These are phyloP conservation scores for Gadopsis bispinosus DNA, from an alignment of 2,797 vertebrate species.

Conservation along the genomic window DNA sequence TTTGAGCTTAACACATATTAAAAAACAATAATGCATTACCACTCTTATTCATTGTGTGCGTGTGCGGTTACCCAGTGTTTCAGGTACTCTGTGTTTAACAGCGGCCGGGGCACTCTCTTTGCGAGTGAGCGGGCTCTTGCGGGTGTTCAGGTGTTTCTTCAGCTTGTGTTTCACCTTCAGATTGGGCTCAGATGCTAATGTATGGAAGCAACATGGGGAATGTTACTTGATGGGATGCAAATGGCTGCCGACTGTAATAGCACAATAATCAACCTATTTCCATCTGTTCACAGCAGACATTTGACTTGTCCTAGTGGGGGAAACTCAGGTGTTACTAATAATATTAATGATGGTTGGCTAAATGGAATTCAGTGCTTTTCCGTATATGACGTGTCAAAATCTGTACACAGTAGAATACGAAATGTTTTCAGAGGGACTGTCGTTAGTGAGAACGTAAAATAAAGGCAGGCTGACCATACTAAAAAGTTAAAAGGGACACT, in stretches of 20 bases:
- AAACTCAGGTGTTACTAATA: background rate
- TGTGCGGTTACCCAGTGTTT: constrained; percentile 86
- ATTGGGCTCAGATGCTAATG: constrained; percentile 93
- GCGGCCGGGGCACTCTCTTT: constrained; percentile 95
- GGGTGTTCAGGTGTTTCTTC: constrained; percentile 94
- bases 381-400: too few species aligned
- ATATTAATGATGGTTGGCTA: background rate
- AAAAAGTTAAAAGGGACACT: background rate
- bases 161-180: constrained; percentile 95
- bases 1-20: background rate
- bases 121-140: constrained; percentile 94
- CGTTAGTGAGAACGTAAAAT: background rate
- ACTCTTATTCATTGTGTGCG: background rate
- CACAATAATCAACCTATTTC: background rate
- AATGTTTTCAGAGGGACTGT: too few species aligned
- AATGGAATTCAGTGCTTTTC: too few species aligned
- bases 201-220: background rate
- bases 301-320: background rate
- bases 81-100: constrained; percentile 87
- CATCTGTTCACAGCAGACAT: background rate
- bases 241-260: background rate
- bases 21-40: background rate
- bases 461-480: background rate
- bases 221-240: constrained; percentile 1
- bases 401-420: too few species aligned